Evolutionary conservation across 2,113 vertebrate species (phyloP).

Genomic region (Todiramphus chloris): DNA sequence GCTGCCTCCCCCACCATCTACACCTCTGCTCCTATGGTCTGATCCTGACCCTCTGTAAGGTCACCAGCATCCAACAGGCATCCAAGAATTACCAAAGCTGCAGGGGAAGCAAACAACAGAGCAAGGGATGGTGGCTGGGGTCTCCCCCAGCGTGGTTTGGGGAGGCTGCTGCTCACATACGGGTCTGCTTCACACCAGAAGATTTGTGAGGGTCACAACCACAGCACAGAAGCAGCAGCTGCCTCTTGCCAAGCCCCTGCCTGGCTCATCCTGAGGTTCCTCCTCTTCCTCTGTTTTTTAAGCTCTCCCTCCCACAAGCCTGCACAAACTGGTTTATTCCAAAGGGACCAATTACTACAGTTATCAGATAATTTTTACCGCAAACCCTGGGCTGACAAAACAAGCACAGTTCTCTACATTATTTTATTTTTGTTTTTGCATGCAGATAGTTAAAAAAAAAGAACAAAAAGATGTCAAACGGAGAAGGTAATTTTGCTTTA

Average conservation of each 20-base stretch:
- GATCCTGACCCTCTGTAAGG: background rate
- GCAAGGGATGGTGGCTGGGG: background rate
- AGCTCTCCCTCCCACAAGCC: background rate
- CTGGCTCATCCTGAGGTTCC: background rate
- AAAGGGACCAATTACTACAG: background rate
- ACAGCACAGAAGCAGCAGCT: background rate
- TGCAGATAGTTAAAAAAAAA: background rate
- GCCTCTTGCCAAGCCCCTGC: background rate
- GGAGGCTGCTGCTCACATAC: background rate
- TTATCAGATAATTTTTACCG: background rate
- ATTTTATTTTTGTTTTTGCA: background rate
- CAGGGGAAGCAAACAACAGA: background rate
- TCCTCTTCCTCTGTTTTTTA: background rate
- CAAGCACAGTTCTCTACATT: background rate
- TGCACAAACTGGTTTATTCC: background rate
- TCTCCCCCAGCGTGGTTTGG: fast-evolving
- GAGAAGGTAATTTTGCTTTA: background rate
- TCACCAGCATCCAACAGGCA: background rate
- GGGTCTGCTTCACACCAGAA: background rate
- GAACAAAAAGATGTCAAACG: background rate
- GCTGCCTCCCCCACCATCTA: background rate
- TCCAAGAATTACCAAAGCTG: background rate
- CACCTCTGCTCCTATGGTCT: background rate
- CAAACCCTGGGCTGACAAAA: background rate
- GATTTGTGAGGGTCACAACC: background rate